Conservation (phyloP, 2,888 invertebrate genomes). For the Petrophora chlorosata region DNA sequence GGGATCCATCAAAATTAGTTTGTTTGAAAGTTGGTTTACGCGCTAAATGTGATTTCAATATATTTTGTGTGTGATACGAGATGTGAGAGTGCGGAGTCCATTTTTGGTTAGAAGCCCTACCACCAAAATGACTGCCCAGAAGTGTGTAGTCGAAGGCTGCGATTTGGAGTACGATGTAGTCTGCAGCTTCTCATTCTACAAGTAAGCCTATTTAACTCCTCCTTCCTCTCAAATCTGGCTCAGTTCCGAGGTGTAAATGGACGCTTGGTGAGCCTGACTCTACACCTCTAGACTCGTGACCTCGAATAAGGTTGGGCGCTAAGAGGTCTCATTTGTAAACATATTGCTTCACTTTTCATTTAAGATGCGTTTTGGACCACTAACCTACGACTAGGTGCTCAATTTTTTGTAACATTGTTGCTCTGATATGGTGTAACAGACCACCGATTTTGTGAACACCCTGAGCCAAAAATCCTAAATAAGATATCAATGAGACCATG, state of each 20-base stretch:
- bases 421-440: too few species aligned
- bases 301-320: conserved; percentile 30
- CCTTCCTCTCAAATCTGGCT: not conserved
- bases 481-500: too few species aligned
- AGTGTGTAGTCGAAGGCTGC: conserved; percentile 81
- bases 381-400: not conserved
- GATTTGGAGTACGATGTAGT: conserved; percentile 79
- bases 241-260: not conserved
- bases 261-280: conserved; percentile 6
- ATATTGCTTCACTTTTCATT: conserved; percentile 20
- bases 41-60: conserved; percentile 76
- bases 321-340: conserved; percentile 31
- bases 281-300: conserved; percentile 26
- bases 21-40: conserved; percentile 82
- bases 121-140: conserved; percentile 70
- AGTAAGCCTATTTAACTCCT: conserved; percentile 68
- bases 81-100: conserved; percentile 72
- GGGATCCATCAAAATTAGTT: conserved; percentile 81
- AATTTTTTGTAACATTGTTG: not conserved
- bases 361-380: conserved; percentile 9
- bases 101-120: conserved; percentile 61
- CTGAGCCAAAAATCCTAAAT: too few species aligned
- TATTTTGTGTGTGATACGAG: conserved; percentile 58
- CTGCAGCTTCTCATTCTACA: conserved; percentile 81
- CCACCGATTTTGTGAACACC: too few species aligned